Evolutionary conservation across 2,113 vertebrate genomes (phyloP).

Genomic region (Gymnarchus niloticus): DNA sequence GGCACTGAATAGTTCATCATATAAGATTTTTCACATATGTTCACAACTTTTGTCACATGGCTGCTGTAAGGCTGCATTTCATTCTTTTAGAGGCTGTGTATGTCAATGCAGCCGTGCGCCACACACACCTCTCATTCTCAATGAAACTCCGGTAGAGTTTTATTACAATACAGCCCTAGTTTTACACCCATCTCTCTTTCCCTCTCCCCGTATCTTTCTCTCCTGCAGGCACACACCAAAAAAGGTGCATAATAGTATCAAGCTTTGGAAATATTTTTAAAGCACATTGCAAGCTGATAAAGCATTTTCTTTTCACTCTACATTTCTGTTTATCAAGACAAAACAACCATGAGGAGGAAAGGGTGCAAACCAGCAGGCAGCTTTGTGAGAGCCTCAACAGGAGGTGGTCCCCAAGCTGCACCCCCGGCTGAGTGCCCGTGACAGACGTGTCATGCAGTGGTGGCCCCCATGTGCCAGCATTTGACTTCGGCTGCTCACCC

Average conservation of each 20-base stretch:
- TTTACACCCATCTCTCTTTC: too few species aligned
- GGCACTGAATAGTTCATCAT: too few species aligned
- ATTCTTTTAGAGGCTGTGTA: background rate
- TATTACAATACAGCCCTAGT: background rate
- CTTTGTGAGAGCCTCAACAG: background rate
- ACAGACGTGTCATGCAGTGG: constrained; percentile 16
- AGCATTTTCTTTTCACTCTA: background rate
- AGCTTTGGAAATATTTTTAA: background rate
- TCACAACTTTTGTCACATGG: background rate
- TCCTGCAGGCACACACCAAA: background rate
- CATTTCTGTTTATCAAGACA: background rate
- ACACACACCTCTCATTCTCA: background rate
- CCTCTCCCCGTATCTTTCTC: too few species aligned
- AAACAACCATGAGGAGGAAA: background rate
- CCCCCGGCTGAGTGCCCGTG: background rate
- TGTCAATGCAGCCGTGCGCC: background rate
- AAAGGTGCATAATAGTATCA: background rate
- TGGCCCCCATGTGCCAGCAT: background rate
- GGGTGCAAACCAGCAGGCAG: background rate
- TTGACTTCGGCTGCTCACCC: constrained; percentile 22
- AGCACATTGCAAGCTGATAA: background rate
- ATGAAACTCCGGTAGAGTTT: background rate
- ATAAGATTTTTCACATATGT: background rate
- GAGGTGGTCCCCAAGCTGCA: background rate
- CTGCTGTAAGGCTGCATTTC: background rate